Conservation (phyloP, 2,797 vertebrate species). For the Diplodus puntazzo region DNA sequence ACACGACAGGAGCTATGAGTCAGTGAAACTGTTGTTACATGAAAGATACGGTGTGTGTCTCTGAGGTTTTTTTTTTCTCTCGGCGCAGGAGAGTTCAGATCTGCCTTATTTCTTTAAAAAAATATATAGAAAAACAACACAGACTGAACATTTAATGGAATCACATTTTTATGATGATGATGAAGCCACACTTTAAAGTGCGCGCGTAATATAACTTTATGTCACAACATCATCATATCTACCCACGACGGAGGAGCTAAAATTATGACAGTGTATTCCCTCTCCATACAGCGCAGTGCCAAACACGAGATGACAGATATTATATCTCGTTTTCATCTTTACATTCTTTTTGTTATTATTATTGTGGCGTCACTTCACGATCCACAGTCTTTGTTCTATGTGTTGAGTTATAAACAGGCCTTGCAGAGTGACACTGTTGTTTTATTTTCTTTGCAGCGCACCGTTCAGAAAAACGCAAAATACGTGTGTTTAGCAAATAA, state of each 20-base stretch:
- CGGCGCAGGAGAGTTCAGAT: neutral
- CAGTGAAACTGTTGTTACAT: slow-evolving; percentile 28
- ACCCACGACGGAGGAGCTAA: slow-evolving; percentile 87
- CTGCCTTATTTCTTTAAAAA: neutral
- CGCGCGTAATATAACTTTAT: slow-evolving; percentile 79
- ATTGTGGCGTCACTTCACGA: slow-evolving; percentile 6
- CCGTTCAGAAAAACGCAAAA: slow-evolving; percentile 99
- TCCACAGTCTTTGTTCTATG: slow-evolving; percentile 1
- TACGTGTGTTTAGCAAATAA: slow-evolving; percentile 99
- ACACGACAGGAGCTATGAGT: slow-evolving; percentile 32
- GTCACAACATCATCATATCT: slow-evolving; percentile 82
- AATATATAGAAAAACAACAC: neutral
- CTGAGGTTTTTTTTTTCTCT: neutral
- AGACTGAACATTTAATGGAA: slow-evolving; percentile 1
- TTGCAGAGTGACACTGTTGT: slow-evolving; percentile 38
- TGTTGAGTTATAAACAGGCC: slow-evolving; percentile 26
- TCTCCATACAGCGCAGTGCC: slow-evolving; percentile 83
- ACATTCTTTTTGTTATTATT: neutral
- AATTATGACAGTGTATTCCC: slow-evolving; percentile 87
- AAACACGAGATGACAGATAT: slow-evolving; percentile 80
- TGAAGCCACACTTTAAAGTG: slow-evolving; percentile 5
- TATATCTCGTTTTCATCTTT: slow-evolving; percentile 74
- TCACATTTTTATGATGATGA: neutral
- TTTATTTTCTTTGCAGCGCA: slow-evolving; percentile 87
- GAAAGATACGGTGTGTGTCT: neutral